Evolutionary conservation across 2,797 vertebrate genomes (phyloP).

Genomic region (Poeciliopsis gracilis): DNA sequence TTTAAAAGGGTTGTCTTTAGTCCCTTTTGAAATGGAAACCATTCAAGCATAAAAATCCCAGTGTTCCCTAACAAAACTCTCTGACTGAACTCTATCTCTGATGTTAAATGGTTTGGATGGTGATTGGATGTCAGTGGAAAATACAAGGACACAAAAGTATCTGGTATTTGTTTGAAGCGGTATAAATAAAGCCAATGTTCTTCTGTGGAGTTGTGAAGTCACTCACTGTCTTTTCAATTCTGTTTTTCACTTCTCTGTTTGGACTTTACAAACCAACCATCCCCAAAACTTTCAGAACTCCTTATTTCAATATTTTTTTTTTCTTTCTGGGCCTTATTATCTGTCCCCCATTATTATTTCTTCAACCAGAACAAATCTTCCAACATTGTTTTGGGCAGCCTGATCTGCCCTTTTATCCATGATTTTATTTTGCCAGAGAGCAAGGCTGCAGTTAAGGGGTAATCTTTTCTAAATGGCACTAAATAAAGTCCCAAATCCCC

Average conservation of each 20-base stretch:
- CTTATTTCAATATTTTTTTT: neutral
- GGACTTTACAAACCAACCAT: neutral
- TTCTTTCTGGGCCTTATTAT: conserved; percentile 11
- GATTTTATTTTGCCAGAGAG: conserved; percentile 45
- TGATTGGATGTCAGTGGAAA: conserved; percentile 62
- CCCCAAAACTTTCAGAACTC: neutral
- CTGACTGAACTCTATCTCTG: conserved; percentile 48
- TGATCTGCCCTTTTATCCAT: conserved; percentile 49
- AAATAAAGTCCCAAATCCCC: conserved; percentile 79
- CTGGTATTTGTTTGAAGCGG: conserved; percentile 39
- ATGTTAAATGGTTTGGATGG: conserved; percentile 53
- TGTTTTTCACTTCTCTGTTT: neutral
- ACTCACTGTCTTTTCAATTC: conserved; percentile 8
- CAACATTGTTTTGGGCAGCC: conserved; percentile 37
- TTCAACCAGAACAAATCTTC: conserved; percentile 17
- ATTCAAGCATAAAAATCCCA: conserved; percentile 62
- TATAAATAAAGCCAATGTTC: conserved; percentile 40
- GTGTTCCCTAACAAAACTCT: conserved; percentile 67
- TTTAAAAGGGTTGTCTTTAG: conserved; percentile 73
- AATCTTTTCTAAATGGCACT: conserved; percentile 80
- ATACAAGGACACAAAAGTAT: conserved; percentile 47
- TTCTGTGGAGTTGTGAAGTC: conserved; percentile 21
- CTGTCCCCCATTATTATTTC: neutral
- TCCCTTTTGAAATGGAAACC: conserved; percentile 68
- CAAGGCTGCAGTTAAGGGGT: conserved; percentile 70